Evolutionary conservation across 1,140 invertebrate genomes (phyloP).

Genomic region (Harlomillsia oculata): DNA sequence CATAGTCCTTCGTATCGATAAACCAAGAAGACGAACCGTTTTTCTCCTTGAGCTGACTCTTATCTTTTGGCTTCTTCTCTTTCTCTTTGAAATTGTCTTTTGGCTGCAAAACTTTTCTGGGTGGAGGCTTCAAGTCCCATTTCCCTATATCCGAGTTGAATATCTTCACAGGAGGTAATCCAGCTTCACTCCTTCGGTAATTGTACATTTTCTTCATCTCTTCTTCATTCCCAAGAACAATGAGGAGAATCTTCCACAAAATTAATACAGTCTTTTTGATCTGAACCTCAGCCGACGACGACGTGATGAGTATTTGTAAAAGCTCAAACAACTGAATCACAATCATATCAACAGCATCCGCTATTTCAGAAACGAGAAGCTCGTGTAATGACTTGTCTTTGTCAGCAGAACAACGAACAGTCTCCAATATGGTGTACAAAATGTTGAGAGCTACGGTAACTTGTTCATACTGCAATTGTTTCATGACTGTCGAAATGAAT

Average conservation of each 20-base stretch:
- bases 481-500: not conserved
- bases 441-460: not conserved
- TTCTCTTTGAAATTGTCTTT: too few relatives aligned
- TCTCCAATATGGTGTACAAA: not conserved
- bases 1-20: too few relatives aligned
- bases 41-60: too few relatives aligned
- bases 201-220: not conserved
- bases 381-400: not conserved
- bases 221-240: not conserved
- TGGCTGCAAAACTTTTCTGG: too few relatives aligned
- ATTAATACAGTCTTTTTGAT: slow-evolving; percentile 6
- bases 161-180: not conserved
- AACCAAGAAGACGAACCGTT: too few relatives aligned
- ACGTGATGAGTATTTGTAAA: not conserved
- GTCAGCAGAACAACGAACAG: not conserved
- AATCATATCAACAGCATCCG: not conserved
- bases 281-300: not conserved
- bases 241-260: slow-evolving; percentile 4
- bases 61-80: too few relatives aligned
- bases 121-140: too few relatives aligned
- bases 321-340: not conserved
- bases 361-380: not conserved
- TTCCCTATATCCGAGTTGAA: too few relatives aligned
- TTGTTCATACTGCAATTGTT: not conserved
- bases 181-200: not conserved